Base-by-base conservation (phyloP, 1,140 invertebrate species). In the Homalodisca vitripennis region DNA sequence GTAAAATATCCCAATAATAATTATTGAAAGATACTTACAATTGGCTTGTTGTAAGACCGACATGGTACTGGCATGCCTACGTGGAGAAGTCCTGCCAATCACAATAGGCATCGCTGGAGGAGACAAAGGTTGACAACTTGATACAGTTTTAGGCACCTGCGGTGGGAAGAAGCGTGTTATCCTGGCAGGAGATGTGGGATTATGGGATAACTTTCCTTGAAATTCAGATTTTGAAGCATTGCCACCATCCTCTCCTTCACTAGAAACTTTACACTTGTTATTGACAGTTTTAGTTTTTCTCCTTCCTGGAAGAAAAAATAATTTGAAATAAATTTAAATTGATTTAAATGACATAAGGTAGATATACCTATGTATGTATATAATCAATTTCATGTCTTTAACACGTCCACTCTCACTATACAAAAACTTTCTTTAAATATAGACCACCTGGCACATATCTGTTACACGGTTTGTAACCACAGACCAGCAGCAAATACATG, bases 161-260 rank as follows among this genome's bases (percentile, higher is more conserved):
- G 65, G 51, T 22, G 67, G 69, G 53, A 71, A 68, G 63, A 66
- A 73, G 29, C 69, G 63, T 14, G 69, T 69, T 14, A 71, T 72
- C 46, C 32, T 31, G 48, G 68, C 57, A 29, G 74, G 72, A 46
- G 63, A 66, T 14, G 51, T 27, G 46, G 74, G 72, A 46, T 70
- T 75, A 41, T 75, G 74, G 53, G 73, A 73, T 13, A 76, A 47
- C 57, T 68, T 71, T 14, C 75, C 74, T 48, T 75, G 72, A 63
- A 75, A 74, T 48, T 70, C 67, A 13, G 26, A 51, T 66, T 72
- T 72, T 32, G 65, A 67, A 51, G 53, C 66, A 26, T 67, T 73
- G 14, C 31, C 26, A 12, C 22, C 48, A 26, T 30, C 24, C 26
- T 60, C 55, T 26, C 29, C 27, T n/a, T 60, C 55, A 6, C 14